phyloP scores from a whole-genome alignment of 2,888 invertebrate genomes.

The Tolmerus cingulatus region DNA sequence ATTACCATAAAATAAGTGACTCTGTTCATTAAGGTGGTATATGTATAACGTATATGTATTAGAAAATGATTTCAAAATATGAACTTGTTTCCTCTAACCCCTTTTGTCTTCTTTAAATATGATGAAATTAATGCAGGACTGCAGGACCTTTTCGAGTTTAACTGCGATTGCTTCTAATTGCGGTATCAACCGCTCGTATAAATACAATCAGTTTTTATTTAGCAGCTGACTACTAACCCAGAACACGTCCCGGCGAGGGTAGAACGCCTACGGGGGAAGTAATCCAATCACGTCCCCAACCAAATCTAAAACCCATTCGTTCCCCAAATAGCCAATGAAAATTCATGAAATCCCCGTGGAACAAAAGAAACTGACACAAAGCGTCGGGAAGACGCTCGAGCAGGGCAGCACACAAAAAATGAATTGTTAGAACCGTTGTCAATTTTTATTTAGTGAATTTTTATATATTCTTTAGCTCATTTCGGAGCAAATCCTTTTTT shows the following conservation, averaged over 20 bases:
- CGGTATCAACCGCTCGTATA: not conserved
- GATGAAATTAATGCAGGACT: not conserved
- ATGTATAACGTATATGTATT: no score
- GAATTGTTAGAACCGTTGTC: conserved; percentile 26
- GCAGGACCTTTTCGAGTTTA: not conserved
- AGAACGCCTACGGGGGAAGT: conserved; percentile 11
- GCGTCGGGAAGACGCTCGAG: not conserved
- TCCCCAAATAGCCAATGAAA: conserved; percentile 35
- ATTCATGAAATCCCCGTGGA: conserved; percentile 26
- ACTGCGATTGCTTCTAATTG: not conserved
- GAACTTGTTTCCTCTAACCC: not conserved
- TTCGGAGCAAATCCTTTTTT: conserved; percentile 33
- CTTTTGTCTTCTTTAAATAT: not conserved
- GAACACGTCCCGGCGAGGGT: not conserved
- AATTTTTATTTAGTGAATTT: conserved; percentile 39
- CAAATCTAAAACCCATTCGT: conserved; percentile 37
- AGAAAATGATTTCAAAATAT: no score
- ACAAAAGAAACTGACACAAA: not conserved
- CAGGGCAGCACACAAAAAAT: not conserved
- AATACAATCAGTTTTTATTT: conserved; percentile 22
- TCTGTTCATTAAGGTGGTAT: no score
- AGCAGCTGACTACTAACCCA: not conserved
- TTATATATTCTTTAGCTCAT: conserved; percentile 39
- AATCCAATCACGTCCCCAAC: conserved; percentile 35
- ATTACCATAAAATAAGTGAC: no score